phyloP scores from a whole-genome alignment of 2,797 vertebrate genomes.

The Erpetoichthys calabaricus region DNA sequence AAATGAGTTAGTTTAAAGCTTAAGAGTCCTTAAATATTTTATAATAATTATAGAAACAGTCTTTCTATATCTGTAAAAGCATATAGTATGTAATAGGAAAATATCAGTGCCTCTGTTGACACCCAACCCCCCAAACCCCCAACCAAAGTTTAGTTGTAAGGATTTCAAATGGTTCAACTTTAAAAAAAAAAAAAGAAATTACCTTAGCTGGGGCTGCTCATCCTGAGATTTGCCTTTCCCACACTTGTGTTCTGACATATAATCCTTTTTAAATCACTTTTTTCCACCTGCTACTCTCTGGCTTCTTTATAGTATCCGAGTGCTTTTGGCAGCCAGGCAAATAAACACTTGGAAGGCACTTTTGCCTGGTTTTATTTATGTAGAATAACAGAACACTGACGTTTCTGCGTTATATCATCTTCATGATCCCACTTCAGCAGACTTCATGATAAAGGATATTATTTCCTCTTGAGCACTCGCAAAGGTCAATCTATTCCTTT shows the following conservation, averaged over 20 bases:
- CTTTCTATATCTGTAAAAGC: too few species aligned
- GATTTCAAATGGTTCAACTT: too few species aligned
- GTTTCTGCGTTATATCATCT: too few species aligned
- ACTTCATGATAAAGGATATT: background rate
- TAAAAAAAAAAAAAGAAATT: too few species aligned
- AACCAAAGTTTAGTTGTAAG: too few species aligned
- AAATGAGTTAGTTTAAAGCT: too few species aligned
- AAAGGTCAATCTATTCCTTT: background rate
- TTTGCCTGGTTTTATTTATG: background rate
- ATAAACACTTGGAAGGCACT: conserved; percentile 2
- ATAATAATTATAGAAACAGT: too few species aligned
- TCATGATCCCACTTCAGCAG: background rate
- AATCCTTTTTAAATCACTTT: conserved; percentile 2
- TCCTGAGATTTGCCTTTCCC: background rate
- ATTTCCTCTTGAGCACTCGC: background rate
- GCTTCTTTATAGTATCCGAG: background rate
- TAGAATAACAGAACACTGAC: too few species aligned
- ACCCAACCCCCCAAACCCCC: too few species aligned
- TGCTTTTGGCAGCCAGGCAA: background rate
- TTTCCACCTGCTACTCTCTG: background rate
- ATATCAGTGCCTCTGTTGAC: too few species aligned
- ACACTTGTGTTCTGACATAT: background rate
- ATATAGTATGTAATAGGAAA: too few species aligned
- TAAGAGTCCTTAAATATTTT: too few species aligned
- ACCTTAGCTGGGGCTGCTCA: background rate